Conservation (phyloP, 2,113 vertebrate species). For the Hyla sarda region DNA sequence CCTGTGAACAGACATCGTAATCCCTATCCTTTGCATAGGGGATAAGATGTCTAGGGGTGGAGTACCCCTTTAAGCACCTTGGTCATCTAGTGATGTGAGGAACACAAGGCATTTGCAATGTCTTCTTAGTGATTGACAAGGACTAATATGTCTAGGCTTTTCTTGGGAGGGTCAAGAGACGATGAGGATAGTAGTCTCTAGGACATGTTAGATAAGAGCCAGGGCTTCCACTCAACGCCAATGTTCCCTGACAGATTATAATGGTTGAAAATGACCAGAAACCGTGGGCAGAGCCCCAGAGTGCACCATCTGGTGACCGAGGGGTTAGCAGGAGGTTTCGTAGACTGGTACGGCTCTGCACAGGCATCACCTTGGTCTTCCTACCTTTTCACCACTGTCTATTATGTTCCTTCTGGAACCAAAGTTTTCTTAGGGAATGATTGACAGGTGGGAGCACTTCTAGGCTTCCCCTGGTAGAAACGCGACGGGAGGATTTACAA, state of each 20-base stretch:
- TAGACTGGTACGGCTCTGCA: background rate
- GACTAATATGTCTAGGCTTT: background rate
- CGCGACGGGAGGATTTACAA: background rate
- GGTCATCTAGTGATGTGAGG: background rate
- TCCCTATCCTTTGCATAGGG: too few species aligned
- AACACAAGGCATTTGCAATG: background rate
- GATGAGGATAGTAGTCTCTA: background rate
- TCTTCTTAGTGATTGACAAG: background rate
- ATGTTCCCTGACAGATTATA: too few species aligned
- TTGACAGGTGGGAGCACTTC: slow-evolving; percentile 29
- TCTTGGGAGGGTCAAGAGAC: background rate
- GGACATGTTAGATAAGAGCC: background rate
- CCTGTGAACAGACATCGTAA: too few species aligned
- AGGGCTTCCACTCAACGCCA: background rate
- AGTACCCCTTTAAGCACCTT: background rate
- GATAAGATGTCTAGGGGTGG: too few species aligned
- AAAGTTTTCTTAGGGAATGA: slow-evolving; percentile 3
- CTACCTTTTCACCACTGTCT: background rate
- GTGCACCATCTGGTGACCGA: background rate
- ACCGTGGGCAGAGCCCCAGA: too few species aligned
- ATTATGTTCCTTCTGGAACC: background rate
- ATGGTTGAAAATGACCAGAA: background rate
- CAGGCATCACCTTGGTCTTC: background rate
- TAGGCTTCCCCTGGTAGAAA: background rate
- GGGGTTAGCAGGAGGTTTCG: background rate